phyloP scores from a whole-genome alignment of 2,888 invertebrate species.

The Callimorpha dominula region DNA sequence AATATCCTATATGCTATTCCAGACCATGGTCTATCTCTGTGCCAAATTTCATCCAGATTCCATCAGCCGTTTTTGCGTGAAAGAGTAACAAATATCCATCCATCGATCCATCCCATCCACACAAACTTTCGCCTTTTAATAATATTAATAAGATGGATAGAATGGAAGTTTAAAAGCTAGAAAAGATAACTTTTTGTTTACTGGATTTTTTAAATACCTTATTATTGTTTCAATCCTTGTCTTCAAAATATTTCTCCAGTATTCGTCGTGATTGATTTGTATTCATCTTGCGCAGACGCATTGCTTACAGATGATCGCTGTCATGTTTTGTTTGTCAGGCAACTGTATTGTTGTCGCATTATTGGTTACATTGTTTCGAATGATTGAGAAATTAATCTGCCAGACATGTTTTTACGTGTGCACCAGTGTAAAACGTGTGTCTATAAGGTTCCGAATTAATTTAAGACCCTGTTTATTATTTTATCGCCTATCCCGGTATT shows the following conservation, averaged over 20 bases:
- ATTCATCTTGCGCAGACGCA: conserved; percentile 31
- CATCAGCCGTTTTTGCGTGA: too few relatives aligned
- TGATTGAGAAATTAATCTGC: conserved; percentile 55
- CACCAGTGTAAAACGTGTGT: not conserved
- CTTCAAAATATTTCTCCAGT: not conserved
- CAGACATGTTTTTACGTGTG: conserved; percentile 26
- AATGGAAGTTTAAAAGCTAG: not conserved
- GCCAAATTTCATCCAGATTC: too few relatives aligned
- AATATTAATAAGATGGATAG: too few relatives aligned
- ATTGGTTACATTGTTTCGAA: conserved; percentile 54
- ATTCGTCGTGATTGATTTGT: conserved; percentile 20
- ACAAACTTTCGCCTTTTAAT: too few relatives aligned
- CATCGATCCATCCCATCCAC: too few relatives aligned
- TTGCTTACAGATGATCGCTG: conserved; percentile 36
- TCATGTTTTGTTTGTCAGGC: conserved; percentile 41
- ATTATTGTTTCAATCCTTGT: not conserved
- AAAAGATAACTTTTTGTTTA: not conserved
- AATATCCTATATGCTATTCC: too few relatives aligned
- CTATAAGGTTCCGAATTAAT: too few relatives aligned
- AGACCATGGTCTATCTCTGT: too few relatives aligned
- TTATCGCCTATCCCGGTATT: too few relatives aligned
- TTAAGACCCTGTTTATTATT: too few relatives aligned
- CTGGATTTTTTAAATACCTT: not conserved
- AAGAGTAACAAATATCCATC: too few relatives aligned
- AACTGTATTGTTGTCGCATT: conserved; percentile 48